Percentiles rank a stretch among this genome's conserved stretches.
Conservation (phyloP, 2,888 invertebrate species). For the Trichacis sp. region DNA sequence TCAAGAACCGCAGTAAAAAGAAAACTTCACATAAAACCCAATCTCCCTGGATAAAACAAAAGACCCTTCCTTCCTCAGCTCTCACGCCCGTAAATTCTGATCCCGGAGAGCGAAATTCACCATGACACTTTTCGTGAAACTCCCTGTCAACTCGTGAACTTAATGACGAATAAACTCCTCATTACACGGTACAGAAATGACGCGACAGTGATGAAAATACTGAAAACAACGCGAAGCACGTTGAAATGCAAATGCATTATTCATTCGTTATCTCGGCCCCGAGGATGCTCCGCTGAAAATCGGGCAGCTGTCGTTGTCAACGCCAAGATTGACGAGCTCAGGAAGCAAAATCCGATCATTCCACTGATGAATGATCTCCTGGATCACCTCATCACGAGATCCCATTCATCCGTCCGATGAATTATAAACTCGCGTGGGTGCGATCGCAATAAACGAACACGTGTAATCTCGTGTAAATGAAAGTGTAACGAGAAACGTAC, state of each 20-base stretch:
- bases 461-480: conserved; percentile 47
- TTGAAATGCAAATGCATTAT: conserved; percentile 61
- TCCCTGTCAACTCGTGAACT: conserved; percentile 1
- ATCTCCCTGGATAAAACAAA: no score
- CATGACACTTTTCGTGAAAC: neutral
- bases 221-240: conserved; percentile 42
- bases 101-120: no score
- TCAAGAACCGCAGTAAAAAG: no score
- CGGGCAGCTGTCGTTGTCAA: conserved; percentile 52
- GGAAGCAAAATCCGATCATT: conserved; percentile 4
- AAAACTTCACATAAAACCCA: no score
- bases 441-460: conserved; percentile 42
- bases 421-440: conserved; percentile 53
- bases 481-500: conserved; percentile 24
- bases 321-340: conserved; percentile 61
- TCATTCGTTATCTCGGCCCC: conserved; percentile 58
- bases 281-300: conserved; percentile 58
- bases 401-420: conserved; percentile 51
- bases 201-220: conserved; percentile 49
- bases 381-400: no score
- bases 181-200: conserved; percentile 52
- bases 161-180: conserved; percentile 43
- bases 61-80: no score
- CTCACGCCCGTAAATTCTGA: no score
- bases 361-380: no score